Base-by-base conservation (phyloP, 1,140 invertebrate genomes). In the Drosophila sucinea region DNA sequence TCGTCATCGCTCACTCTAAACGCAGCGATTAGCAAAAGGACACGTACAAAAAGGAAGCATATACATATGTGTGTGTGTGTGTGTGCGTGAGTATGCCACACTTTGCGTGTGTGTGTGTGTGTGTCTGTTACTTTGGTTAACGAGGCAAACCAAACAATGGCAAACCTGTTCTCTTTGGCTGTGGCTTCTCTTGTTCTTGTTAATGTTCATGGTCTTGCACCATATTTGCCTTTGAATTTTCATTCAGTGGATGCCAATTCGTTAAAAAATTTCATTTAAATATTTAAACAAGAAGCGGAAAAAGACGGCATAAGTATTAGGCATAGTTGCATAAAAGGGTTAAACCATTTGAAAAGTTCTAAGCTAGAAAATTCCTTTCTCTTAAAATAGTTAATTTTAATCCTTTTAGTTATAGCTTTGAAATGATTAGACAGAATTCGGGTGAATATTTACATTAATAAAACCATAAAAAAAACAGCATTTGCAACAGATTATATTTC, bases 11-110 rank as follows among this genome's bases (percentile, higher is more conserved):
- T 33, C 33, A 35, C 38, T 44, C 38, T 61, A 61, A 61, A 61
- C 60, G 60, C 60, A 44, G 40, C 60, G 60, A 61, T 61, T 61
- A 61, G 60, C 60, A 61, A 61, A 61, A 41, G 60, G 23, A 61
- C 60, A 61, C 60, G 60, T 61, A 61, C 60, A 44, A 41, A 17
- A 61, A 41, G 11, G 10, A 23, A 60, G 27, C 60, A 38, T 27
- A 44, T 44, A 35, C 56, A 58, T 25, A 29, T 44, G 25, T 35
- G 25, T 29, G 11, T 41, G 25, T 41, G 23, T 17, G 25, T 35
- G 10, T 41, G 35, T 27, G 35, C 29, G 8, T 41, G n/a, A 11
- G 57, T 38, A 3, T 38, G n/a, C 11, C 11, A 8, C 32, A 4
- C 17, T 23, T 1, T 61, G 5, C 8, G 4, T n/a, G 2, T 33